Base-by-base conservation (phyloP, 2,797 vertebrate genomes). In the Syncerus caffer region DNA sequence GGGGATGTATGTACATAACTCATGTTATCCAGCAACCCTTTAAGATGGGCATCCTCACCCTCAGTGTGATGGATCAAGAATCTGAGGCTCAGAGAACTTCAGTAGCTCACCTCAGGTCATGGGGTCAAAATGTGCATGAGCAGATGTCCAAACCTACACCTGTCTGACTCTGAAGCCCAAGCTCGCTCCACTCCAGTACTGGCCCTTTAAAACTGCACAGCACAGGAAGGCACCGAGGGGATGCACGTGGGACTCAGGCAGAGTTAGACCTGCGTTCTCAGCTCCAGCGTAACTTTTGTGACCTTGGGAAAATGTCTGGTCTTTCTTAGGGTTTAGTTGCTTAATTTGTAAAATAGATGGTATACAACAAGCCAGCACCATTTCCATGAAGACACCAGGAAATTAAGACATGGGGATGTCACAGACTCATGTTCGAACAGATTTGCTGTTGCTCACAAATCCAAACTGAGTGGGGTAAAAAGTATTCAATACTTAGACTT, bases 181-280 rank as follows among this genome's bases (percentile, higher is more conserved):
- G 13, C 7, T 27, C 1, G 64, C 42, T 45, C 47, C 29, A 31
- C 8, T 67, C 25, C 25, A 47, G n/a, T 23, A 19, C 5, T 85
- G 88, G 34, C 51, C 42, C 74, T 85, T 80, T 45, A 84, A 74
- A 45, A 57, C 34, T 89, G 96, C 96, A 97, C 1, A 95, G 91
- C 95, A 97, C 96, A 96, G 94, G 2, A 15, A 53, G 16, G 27
- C n/a, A 17, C 2, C 0, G 0, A 47, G 38, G 42, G 23, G 7
- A 17, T 0, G 17, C 9, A 13, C 34, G 16, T 50, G 42, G 42
- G 51, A 78, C 51, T 51, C 27, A 89, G 6, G 27, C 0, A 34
- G 34, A 62, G 31, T 21, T 42, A 58, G 64, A 50, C 45, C 25
- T 31, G 34, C 45, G 11, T 53, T 57, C 71, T 60, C 25, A 55